Evolutionary conservation across 1,140 invertebrate species (phyloP), one percentile per base, ranked within the genome.

Genomic region (Proales similis): DNA sequence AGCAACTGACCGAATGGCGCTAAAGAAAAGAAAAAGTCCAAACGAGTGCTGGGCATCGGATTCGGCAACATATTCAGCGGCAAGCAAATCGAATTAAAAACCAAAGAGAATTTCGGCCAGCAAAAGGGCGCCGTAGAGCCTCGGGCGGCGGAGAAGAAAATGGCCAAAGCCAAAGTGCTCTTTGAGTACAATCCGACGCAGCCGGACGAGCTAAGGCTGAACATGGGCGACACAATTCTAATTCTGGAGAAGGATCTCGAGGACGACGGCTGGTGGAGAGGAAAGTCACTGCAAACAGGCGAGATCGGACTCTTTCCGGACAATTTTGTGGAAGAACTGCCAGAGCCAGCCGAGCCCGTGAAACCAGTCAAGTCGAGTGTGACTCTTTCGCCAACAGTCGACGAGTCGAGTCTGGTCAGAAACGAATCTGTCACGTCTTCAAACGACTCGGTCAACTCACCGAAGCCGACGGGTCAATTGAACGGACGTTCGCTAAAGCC

Each of bases 201-300:
- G 72, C 84, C 86, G 65, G 92, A 95, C 76, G 92, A 95, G 72
- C 74, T 96, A 63, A 81, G 81, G 49, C 79, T 96, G 48, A 80
- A 83, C 66, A 85, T 89, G 46, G 85, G 88, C 67, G 88, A 95
- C 74, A 78, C 86, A 7, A 84, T 95, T 61, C 85, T 87, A 72
- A 85, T 93, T 65, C 76, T 92, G 46, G 84, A 86, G 85, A 93
- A 68, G 36, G 67, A 74, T 0, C 83, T 87, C 32, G 86, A 87
- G 42, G 93, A 97, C 75, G 85, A 87, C 68, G 90, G 90, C 36
- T 96, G 91, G 93, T 97, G 91, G 91, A 85, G 85, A 74, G 93
- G 92, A 46, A 91, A 97, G 77, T 30, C 5, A 14, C 26, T 26
- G 0, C 68, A 92, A 0, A 82, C 84, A 65, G 91, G 90, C 26